phyloP scores from a whole-genome alignment of 2,888 invertebrate genomes.

The Torymus tubicola region DNA sequence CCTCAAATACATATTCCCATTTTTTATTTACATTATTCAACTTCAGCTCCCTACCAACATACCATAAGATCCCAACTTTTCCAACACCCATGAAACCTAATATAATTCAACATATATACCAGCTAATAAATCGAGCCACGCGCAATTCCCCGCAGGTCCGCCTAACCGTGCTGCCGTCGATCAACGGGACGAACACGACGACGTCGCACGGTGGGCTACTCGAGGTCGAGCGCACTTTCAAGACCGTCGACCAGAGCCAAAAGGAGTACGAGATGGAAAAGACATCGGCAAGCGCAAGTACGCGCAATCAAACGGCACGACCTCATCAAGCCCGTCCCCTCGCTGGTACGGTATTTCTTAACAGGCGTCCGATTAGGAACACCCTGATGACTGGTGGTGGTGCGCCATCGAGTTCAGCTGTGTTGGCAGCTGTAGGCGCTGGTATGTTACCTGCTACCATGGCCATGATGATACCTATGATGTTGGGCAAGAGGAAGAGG shows the following conservation, averaged over 20 bases:
- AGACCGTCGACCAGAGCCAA: constrained; percentile 82
- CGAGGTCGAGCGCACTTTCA: constrained; percentile 85
- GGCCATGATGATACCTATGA: constrained; percentile 88
- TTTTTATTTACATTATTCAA: too few species aligned
- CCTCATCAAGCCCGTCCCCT: neutral
- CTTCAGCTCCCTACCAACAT: too few species aligned
- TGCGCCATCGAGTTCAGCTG: constrained; percentile 79
- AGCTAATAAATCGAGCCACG: too few species aligned
- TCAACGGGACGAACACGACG: constrained; percentile 79
- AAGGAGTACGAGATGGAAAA: constrained; percentile 73
- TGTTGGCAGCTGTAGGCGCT: constrained; percentile 86
- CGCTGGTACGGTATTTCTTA: constrained; percentile 54
- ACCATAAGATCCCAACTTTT: too few species aligned
- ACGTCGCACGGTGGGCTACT: constrained; percentile 85
- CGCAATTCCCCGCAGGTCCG: constrained; percentile 75
- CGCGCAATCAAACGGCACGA: neutral
- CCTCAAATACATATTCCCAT: too few species aligned
- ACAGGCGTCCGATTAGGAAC: constrained; percentile 67
- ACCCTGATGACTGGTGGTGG: constrained; percentile 70
- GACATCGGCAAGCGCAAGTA: constrained; percentile 3
- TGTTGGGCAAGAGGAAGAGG: constrained; percentile 80
- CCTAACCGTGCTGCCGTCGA: constrained; percentile 85
- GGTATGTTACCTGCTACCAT: constrained; percentile 89
- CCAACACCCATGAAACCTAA: too few species aligned
- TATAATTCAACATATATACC: too few species aligned